Percentiles rank a stretch among this genome's conserved stretches.
phyloP scores from a whole-genome alignment of 2,888 invertebrate genomes.

The Xylota segnis region DNA sequence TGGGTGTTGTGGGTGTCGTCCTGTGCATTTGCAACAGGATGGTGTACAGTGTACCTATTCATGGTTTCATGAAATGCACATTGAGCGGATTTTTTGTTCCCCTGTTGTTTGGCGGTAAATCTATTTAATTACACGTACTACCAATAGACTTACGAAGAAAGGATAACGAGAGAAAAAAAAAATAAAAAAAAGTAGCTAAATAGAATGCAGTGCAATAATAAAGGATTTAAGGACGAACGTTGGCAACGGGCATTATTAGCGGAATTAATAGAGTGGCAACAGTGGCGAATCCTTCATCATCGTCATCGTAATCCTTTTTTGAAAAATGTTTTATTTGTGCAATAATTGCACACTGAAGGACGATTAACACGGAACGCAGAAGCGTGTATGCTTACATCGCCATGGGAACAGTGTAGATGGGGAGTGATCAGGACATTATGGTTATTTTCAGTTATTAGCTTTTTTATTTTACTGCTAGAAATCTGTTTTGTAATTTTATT shows the following conservation, averaged over 20 bases:
- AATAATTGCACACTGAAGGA: slow-evolving; percentile 73
- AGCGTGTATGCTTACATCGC: slow-evolving; percentile 19
- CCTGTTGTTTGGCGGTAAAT: slow-evolving; percentile 65
- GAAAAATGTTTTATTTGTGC: slow-evolving; percentile 62
- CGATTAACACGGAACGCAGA: slow-evolving; percentile 60
- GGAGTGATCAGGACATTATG: neutral
- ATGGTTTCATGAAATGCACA: slow-evolving; percentile 42
- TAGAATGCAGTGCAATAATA: slow-evolving; percentile 57
- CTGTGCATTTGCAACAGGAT: slow-evolving; percentile 11
- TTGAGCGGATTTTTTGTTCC: slow-evolving; percentile 42
- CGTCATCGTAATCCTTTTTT: slow-evolving; percentile 65
- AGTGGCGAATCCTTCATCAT: slow-evolving; percentile 63
- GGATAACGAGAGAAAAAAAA: neutral
- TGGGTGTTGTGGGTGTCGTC: neutral
- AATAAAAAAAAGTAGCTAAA: slow-evolving; percentile 10
- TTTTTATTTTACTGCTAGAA: neutral
- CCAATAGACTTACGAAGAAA: slow-evolving; percentile 59
- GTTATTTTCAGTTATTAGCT: slow-evolving; percentile 1
- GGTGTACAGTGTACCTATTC: slow-evolving; percentile 18
- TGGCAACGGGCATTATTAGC: slow-evolving; percentile 50
- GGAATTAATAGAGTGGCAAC: slow-evolving; percentile 62
- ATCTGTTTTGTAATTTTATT: slow-evolving; percentile 1
- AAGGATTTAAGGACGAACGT: slow-evolving; percentile 56
- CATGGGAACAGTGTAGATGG: slow-evolving; percentile 41
- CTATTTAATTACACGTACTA: slow-evolving; percentile 72